Conservation (phyloP, 2,797 vertebrate genomes). For the Rhinoraja longicauda region DNA sequence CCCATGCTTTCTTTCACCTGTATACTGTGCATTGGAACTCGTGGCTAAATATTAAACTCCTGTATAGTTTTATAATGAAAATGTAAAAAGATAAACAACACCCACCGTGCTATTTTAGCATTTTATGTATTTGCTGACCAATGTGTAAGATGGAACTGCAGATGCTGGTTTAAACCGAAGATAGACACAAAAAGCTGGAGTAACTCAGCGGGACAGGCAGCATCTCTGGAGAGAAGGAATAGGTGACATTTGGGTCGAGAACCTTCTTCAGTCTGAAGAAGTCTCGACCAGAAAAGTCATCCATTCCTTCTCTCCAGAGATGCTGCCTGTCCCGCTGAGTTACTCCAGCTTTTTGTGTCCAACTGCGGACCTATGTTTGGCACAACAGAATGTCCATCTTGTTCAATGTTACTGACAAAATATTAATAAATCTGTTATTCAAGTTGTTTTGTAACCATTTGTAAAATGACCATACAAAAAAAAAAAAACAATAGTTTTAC, state of each 20-base stretch:
- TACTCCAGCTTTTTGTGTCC: too few relatives aligned
- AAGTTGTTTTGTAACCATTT: conserved; percentile 9
- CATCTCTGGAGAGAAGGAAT: too few relatives aligned
- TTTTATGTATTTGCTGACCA: neutral
- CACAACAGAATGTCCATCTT: neutral
- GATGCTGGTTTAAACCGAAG: too few relatives aligned
- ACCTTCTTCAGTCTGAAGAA: too few relatives aligned
- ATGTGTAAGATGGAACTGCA: neutral
- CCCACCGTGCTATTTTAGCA: neutral
- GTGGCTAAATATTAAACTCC: neutral
- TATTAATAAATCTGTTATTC: neutral
- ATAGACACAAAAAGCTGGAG: too few relatives aligned
- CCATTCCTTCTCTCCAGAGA: too few relatives aligned
- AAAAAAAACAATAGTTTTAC: neutral
- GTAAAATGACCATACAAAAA: neutral
- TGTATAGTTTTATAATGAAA: conserved; percentile 13
- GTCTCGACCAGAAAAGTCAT: too few relatives aligned
- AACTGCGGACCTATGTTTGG: neutral
- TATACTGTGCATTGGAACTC: neutral
- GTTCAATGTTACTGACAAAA: conserved; percentile 15
- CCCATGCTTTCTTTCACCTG: neutral
- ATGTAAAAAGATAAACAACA: neutral
- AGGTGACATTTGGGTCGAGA: too few relatives aligned
- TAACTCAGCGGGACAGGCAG: too few relatives aligned
- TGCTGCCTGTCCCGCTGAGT: too few relatives aligned